A percentile compares a stretch with the other conserved stretches of the same genome.
Conservation (phyloP, 30 jellyfish, hydroid and myxozoan species). For the Aurelia coerulea region DNA sequence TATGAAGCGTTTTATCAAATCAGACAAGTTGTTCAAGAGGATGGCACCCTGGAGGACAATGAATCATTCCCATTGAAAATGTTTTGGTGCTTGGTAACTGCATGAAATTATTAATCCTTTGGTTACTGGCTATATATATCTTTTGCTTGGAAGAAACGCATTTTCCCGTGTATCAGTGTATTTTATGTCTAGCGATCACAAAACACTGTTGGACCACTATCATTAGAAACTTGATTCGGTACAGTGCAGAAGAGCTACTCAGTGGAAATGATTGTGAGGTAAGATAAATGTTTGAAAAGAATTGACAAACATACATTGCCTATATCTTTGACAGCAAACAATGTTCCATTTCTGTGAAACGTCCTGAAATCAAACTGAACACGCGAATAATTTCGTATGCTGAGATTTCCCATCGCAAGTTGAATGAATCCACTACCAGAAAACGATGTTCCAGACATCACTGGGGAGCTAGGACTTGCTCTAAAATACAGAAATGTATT, state of each 20-base stretch:
- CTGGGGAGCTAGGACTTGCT: neutral
- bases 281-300: no score
- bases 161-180: no score
- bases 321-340: constrained; percentile 59
- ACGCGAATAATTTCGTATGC: constrained; percentile 63
- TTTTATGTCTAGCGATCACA: no score
- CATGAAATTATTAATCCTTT: neutral
- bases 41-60: neutral
- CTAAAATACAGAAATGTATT: neutral
- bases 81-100: neutral
- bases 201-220: no score
- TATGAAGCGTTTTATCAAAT: neutral
- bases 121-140: neutral
- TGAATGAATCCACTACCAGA: constrained; percentile 73
- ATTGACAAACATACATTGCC: constrained; percentile 33
- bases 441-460: constrained; percentile 73
- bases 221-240: no score
- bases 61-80: constrained; percentile 2
- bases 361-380: constrained; percentile 72
- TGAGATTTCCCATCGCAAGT: constrained; percentile 65
- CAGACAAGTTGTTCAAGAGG: neutral
- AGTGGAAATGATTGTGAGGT: no score
- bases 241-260: no score
- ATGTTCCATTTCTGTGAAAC: constrained; percentile 67
- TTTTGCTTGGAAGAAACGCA: no score